Base-by-base conservation (phyloP, 2,797 vertebrate species). In the Siniperca scherzeri region DNA sequence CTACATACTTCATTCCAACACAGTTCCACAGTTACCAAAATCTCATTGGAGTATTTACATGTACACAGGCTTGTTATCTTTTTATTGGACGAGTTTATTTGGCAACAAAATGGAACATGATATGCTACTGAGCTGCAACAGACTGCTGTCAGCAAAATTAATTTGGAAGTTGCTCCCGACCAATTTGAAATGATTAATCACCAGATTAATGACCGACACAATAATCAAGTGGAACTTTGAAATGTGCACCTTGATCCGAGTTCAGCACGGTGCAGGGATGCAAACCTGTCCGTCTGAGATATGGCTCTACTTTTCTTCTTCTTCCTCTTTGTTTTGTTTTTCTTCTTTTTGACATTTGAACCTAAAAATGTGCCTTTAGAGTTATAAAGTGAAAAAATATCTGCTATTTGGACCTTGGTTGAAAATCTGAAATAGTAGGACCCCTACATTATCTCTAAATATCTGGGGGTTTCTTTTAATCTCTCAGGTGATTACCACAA, bases 111-210 rank as follows among this genome's bases (percentile, higher is more conserved):
- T 19, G 21, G 19, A 76, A 80, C 71, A 68, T 12, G 56, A 76
- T 78, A 84, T 86, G 84, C 48, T 75, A 74, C 87, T 81, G 82
- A 80, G 60, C 19, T 21, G 48, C 60, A 83, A 25, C 78, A 66
- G 56, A 79, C 70, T 17, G 70, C 69, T 88, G 64, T 60, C 71
- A 78, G 82, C 38, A 57, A 77, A 81, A 90, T 88, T 64, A 17
- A 90, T 88, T 83, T 89, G 60, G 53, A 83, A 27, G 68, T 70
- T 33, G 48, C 44, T 84, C 48, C 19, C 9, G 44, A 57, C 64
- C 25, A 46, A 77, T 81, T 82, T 83, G 42, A 88, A 89, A 85
- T n/a, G 50, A 92, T 88, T 84, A 86, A 87, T 89, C 65, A 84
- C 70, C 68, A 87, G 84, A 90, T 90, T 80, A 86, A 87, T 78